phyloP scores from a whole-genome alignment of 2,797 vertebrate genomes.

The Labeo calbasu region DNA sequence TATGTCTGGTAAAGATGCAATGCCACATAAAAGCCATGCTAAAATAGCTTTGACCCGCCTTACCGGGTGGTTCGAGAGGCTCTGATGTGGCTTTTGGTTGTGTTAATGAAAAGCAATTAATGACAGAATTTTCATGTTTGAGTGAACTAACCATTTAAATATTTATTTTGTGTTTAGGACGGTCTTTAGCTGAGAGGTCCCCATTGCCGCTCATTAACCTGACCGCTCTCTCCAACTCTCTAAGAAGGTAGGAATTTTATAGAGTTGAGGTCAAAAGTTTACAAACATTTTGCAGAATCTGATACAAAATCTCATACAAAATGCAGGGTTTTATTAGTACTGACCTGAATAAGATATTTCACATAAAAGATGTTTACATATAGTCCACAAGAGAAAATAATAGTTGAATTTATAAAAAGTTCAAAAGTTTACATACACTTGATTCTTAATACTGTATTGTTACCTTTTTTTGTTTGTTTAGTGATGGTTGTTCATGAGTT shows the following conservation, averaged over 20 bases:
- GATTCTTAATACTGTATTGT: no score
- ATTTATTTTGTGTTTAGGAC: background rate
- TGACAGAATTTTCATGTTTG: background rate
- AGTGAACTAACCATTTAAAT: background rate
- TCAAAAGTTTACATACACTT: no score
- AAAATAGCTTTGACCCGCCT: background rate
- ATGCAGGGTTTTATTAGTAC: no score
- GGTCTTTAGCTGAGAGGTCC: slow-evolving; percentile 36
- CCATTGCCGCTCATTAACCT: slow-evolving; percentile 49
- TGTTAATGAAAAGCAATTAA: background rate
- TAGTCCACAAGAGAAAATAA: no score
- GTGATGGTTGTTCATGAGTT: no score
- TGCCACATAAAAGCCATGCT: background rate
- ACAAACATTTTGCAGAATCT: no score
- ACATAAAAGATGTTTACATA: no score
- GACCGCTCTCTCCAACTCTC: slow-evolving; percentile 25
- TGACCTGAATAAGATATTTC: no score
- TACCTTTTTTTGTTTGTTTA: no score
- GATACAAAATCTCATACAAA: no score
- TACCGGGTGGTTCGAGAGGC: background rate
- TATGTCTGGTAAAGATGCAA: slow-evolving; percentile 15
- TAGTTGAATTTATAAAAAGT: no score
- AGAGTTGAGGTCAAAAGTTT: no score
- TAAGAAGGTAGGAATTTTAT: slow-evolving; percentile 32
- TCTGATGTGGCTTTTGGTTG: slow-evolving; percentile 7